Percentiles rank a stretch among this genome's conserved stretches.
phyloP scores from a whole-genome alignment of 2,797 vertebrate genomes.

The Falco concolor region DNA sequence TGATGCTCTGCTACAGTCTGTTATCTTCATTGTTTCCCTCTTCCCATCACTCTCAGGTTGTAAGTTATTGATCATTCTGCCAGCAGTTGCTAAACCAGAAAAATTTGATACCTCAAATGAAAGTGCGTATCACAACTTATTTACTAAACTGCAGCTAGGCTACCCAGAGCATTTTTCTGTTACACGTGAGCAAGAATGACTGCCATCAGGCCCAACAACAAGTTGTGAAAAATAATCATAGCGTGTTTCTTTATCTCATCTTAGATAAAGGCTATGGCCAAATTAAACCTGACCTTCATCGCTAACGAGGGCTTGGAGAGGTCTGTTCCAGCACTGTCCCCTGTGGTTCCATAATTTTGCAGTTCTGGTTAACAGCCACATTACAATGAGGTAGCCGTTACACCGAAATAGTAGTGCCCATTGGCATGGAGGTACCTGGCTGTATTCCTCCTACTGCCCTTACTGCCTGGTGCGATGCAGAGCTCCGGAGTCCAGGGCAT shows the following conservation, averaged over 20 bases:
- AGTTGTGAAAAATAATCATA: background rate
- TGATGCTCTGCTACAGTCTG: background rate
- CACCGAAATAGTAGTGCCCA: rapidly evolving
- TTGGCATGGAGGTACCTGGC: background rate
- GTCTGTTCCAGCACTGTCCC: background rate
- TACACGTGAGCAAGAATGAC: background rate
- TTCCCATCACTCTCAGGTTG: background rate
- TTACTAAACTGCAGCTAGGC: background rate
- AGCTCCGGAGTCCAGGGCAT: background rate
- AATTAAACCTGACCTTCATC: background rate
- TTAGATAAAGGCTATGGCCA: background rate
- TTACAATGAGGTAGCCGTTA: background rate
- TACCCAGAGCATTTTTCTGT: background rate
- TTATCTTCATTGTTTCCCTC: background rate
- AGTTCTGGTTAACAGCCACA: background rate
- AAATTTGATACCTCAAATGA: background rate
- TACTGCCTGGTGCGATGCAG: background rate
- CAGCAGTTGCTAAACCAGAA: background rate
- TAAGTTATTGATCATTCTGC: constrained; percentile 12
- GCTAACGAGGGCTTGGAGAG: background rate
- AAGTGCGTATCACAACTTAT: background rate
- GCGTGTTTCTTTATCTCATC: background rate
- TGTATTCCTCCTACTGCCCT: rapidly evolving
- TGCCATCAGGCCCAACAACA: background rate
- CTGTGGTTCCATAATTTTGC: background rate